Base-by-base conservation (phyloP, 2,797 vertebrate genomes). In the Pseudomugil tenellus region DNA sequence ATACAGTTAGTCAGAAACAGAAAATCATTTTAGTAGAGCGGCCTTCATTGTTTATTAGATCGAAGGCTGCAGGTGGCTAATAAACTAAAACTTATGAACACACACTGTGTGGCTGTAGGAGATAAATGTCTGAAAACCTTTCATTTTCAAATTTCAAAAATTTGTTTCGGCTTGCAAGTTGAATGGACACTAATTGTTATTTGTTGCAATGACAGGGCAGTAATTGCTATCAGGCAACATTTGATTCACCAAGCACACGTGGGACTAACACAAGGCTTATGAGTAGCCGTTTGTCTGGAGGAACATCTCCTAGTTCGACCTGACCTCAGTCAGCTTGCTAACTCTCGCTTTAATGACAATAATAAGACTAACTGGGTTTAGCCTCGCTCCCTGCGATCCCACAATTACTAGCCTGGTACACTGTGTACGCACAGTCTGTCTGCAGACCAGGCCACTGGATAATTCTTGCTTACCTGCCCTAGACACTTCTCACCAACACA, bases 341-440 rank as follows among this genome's bases (percentile, higher is more conserved):
- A 90, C 90, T 90, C 88, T 90, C 86, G 74, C 91, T 91, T 88
- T 90, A 90, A 90, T 90, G 81, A 90, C 89, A 92, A 92, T 92
- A 91, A 92, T 90, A 91, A 87, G 84, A 70, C 83, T 77, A 73
- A 84, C 89, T 84, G 82, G 80, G 77, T 83, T 84, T 79, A 84
- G 77, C 85, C 87, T 91, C 85, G 78, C 74, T 87, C 79, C 77
- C 80, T 80, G 65, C 62, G 67, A 92, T 86, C 83, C 89, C 88
- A 89, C 89, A 92, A 91, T 91, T 92, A 90, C 88, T 85, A 85
- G 78, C 86, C 84, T 89, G 87, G 81, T 67, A 80, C 87, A 74
- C 77, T 83, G 81, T 71, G 74, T 89, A 85, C 84, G 87, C 81
- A 85, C 79, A 81, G 76, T 86, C 86, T 90, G 89, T 90, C 90